A percentile compares a stretch with the other conserved stretches of the same genome.
Conservation (phyloP, 2,888 invertebrate genomes). For the Pyrochroa serraticornis region DNA sequence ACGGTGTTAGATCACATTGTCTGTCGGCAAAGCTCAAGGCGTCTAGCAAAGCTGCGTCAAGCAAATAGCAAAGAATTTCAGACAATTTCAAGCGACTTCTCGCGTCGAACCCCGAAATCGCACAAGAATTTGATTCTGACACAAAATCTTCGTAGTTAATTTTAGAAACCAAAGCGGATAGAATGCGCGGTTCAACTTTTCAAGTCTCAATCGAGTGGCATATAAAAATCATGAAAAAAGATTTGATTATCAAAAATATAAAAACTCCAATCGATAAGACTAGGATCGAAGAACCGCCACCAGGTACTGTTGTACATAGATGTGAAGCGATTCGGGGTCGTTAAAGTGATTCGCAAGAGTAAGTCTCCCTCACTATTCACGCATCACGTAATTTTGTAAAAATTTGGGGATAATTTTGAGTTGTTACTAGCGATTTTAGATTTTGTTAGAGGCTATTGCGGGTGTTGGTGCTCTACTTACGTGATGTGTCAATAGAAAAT, state of each 20-base stretch:
- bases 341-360: constrained; percentile 1
- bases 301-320: too few relatives aligned
- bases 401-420: too few relatives aligned
- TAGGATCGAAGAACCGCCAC: too few relatives aligned
- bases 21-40: constrained; percentile 53
- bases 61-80: constrained; percentile 41
- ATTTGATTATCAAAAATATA: too few relatives aligned
- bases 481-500: constrained; percentile 22
- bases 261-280: too few relatives aligned
- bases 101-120: too few relatives aligned
- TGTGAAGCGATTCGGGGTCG: too few relatives aligned
- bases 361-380: constrained; percentile 25
- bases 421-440: too few relatives aligned
- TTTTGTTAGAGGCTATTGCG: not conserved
- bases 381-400: constrained; percentile 8
- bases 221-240: too few relatives aligned
- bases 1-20: constrained; percentile 49
- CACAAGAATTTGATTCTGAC: constrained; percentile 8
- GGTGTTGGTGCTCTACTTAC: constrained; percentile 6
- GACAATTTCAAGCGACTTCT: constrained; percentile 17
- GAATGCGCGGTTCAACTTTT: too few relatives aligned
- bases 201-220: too few relatives aligned
- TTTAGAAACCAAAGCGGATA: not conserved
- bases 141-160: not conserved
- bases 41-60: constrained; percentile 49